Percentiles rank a stretch among this genome's conserved stretches.
These are phyloP conservation scores for Neopipo cinnamomea DNA, from an alignment of 2,113 vertebrate genomes.

Conservation along the genomic window DNA sequence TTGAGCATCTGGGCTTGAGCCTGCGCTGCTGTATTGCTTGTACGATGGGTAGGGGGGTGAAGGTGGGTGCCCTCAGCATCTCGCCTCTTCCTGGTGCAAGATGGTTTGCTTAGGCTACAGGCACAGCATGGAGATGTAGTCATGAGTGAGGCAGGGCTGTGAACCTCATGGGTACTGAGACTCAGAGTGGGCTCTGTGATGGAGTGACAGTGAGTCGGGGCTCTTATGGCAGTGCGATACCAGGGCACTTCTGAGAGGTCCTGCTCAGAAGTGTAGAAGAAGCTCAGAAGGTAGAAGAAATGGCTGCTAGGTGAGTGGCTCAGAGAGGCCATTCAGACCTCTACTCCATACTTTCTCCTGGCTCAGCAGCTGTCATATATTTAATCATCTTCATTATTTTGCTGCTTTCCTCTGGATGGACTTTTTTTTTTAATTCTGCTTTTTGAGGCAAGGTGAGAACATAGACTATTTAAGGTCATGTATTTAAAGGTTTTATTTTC, in stretches of 20 bases:
- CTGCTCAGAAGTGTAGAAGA: neutral
- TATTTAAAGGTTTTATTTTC: constrained; percentile 33
- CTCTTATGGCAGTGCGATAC: fast-evolving
- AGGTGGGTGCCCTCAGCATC: neutral
- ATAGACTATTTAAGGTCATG: neutral
- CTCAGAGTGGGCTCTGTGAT: neutral
- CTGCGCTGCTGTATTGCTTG: neutral
- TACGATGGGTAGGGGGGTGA: fast-evolving
- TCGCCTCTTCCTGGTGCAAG: fast-evolving
- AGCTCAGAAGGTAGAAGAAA: neutral
- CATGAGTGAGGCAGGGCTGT: fast-evolving
- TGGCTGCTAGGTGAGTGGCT: neutral
- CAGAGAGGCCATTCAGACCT: neutral
- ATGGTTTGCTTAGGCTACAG: neutral
- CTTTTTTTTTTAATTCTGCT: neutral
- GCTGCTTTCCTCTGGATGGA: neutral
- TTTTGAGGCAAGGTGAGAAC: neutral
- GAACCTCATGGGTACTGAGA: fast-evolving
- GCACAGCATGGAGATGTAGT: neutral
- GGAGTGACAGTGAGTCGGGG: fast-evolving
- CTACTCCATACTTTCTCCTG: neutral
- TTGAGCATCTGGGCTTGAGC: neutral
- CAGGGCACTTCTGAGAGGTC: neutral
- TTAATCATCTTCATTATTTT: constrained; percentile 25
- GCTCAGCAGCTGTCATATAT: neutral